A percentile compares a stretch with the other conserved stretches of the same genome.
These are phyloP conservation scores for Regulus satrapa DNA, from an alignment of 2,113 vertebrate genomes.

Conservation along the genomic window DNA sequence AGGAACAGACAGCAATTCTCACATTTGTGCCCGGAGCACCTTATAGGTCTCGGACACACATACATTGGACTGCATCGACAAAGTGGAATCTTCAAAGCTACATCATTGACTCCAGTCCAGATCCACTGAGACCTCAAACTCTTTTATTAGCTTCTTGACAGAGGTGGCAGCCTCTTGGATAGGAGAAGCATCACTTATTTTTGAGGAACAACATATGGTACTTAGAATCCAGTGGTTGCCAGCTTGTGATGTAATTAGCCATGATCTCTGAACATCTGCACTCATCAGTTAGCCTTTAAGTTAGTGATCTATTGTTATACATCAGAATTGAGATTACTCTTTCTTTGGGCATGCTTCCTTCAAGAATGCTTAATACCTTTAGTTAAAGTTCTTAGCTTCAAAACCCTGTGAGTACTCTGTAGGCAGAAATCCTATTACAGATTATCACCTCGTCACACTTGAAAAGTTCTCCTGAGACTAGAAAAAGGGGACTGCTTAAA, in stretches of 20 bases:
- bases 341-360: slow-evolving; percentile 14
- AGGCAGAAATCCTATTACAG: slow-evolving; percentile 50
- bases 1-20: background rate
- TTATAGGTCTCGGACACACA: background rate
- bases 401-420: slow-evolving; percentile 6
- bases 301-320: slow-evolving; percentile 50
- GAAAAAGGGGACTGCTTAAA: background rate
- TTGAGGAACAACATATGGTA: slow-evolving; percentile 55
- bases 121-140: background rate
- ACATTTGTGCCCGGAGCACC: background rate
- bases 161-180: slow-evolving; percentile 33
- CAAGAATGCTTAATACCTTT: slow-evolving; percentile 27
- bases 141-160: slow-evolving; percentile 19
- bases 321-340: background rate
- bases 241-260: slow-evolving; percentile 62
- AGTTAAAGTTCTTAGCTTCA: slow-evolving; percentile 38
- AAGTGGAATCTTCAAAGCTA: background rate
- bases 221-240: slow-evolving; percentile 57
- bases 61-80: background rate
- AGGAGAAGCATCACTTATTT: slow-evolving; percentile 30
- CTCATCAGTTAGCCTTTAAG: slow-evolving; percentile 45
- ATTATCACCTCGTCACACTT: slow-evolving; percentile 45
- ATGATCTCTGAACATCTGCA: slow-evolving; percentile 56
- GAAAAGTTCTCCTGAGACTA: slow-evolving; percentile 19
- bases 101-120: background rate